phyloP scores from a whole-genome alignment of 2,797 vertebrate genomes.

The Manis pentadactyla region DNA sequence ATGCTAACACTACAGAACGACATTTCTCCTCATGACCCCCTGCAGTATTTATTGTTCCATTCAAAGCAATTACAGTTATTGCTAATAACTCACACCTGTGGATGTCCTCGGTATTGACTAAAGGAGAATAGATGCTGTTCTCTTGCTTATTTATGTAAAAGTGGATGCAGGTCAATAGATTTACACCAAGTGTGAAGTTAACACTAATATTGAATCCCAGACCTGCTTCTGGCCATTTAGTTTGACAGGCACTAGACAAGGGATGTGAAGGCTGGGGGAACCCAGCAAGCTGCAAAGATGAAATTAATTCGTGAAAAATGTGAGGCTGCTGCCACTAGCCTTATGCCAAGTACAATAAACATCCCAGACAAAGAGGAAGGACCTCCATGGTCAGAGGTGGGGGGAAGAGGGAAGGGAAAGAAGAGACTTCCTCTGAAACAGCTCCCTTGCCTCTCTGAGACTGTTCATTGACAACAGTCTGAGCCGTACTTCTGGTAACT shows the following conservation, averaged over 20 bases:
- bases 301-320: neutral
- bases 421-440: neutral
- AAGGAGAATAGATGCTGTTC: neutral
- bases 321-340: neutral
- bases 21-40: neutral
- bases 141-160: slow-evolving; percentile 67
- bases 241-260: slow-evolving; percentile 62
- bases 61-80: slow-evolving; percentile 54
- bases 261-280: neutral
- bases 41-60: slow-evolving; percentile 1
- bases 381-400: neutral
- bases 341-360: neutral
- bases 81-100: slow-evolving; percentile 67
- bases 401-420: neutral
- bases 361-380: neutral
- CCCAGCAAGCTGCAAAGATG: neutral
- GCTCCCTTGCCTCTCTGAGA: neutral
- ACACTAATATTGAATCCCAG: slow-evolving; percentile 73
- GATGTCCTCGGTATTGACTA: neutral
- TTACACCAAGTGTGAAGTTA: slow-evolving; percentile 63
- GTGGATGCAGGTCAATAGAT: slow-evolving; percentile 29
- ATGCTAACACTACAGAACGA: neutral
- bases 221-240: slow-evolving; percentile 71
- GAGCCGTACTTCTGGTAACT: neutral
- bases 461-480: fast-evolving